Evolutionary conservation across 1,140 invertebrate genomes (phyloP).

Genomic region (Tetramorium simillimum): DNA sequence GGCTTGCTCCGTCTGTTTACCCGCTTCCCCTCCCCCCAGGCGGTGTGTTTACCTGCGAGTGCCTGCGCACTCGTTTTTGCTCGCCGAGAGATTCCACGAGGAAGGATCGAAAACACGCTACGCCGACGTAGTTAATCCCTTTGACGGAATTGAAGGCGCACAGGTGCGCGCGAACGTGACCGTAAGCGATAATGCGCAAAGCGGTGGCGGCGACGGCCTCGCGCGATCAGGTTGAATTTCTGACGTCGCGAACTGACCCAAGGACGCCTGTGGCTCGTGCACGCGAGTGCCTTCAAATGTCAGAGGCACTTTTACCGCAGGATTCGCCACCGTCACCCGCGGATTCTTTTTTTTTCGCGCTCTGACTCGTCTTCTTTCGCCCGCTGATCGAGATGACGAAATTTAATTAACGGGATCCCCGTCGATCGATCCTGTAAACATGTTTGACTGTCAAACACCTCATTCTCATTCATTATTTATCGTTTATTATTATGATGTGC

Average conservation of each 20-base stretch:
- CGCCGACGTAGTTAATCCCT: neutral
- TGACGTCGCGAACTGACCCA: slow-evolving; percentile 52
- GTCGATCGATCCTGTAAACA: neutral
- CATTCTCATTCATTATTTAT: neutral
- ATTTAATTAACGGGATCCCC: neutral
- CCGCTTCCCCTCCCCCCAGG: no score
- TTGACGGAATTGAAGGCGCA: neutral
- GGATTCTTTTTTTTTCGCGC: neutral
- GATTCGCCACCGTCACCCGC: neutral
- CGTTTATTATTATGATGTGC: slow-evolving; percentile 8
- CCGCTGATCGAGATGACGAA: neutral
- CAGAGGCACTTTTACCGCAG: slow-evolving; percentile 44
- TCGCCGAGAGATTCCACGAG: no score
- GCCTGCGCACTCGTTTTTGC: no score
- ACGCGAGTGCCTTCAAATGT: slow-evolving; percentile 39
- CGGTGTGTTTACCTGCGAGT: no score
- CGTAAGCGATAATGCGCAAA: slow-evolving; percentile 50
- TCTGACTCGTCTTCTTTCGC: neutral
- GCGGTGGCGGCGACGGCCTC: neutral
- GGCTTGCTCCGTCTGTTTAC: no score
- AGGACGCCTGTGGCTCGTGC: slow-evolving; percentile 53
- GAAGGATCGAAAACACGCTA: no score
- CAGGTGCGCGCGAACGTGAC: neutral
- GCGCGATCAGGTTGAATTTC: slow-evolving; percentile 51
- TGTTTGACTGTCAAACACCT: neutral